Evolutionary conservation across 35 echinoderm and acorn worm genomes (phyloP).

Genomic region (Holothuria glaberrima): DNA sequence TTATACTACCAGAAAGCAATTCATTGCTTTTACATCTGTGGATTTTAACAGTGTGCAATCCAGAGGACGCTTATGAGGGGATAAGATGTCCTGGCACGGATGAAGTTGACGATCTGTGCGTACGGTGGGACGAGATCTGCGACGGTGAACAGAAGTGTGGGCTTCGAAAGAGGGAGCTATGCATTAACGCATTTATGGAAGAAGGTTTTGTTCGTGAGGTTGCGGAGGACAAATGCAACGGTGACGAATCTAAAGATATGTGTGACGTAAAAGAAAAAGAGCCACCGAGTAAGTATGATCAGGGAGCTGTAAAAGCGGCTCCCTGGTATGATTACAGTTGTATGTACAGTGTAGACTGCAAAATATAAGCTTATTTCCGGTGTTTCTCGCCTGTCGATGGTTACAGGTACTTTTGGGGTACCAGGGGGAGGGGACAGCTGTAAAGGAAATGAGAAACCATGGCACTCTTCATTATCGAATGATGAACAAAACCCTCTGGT

Average conservation of each 20-base stretch:
- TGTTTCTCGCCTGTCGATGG: no score
- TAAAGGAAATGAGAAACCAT: no score
- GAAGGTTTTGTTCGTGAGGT: neutral
- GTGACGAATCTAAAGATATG: slow-evolving; percentile 76
- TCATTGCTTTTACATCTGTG: neutral
- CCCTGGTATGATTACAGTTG: no score
- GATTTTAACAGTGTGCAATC: slow-evolving; percentile 63
- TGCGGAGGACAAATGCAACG: slow-evolving; percentile 67
- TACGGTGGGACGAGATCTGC: slow-evolving; percentile 71
- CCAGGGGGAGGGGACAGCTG: no score
- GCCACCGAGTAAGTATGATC: slow-evolving; percentile 70
- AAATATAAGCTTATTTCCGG: no score
- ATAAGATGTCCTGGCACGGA: slow-evolving; percentile 66
- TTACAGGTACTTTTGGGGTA: no score
- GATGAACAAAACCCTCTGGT: no score
- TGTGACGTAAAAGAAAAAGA: slow-evolving; percentile 68
- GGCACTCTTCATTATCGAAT: no score
- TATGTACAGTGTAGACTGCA: no score
- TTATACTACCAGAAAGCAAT: no score
- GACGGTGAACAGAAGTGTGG: slow-evolving; percentile 84
- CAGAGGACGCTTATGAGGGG: slow-evolving; percentile 62
- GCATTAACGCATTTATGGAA: slow-evolving; percentile 58
- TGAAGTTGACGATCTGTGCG: slow-evolving; percentile 67
- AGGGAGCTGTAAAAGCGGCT: no score
- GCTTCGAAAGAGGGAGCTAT: slow-evolving; percentile 57